These are phyloP conservation scores for Ictidomys tridecemlineatus DNA, from an alignment of 2,113 vertebrate species.

Conservation along the genomic window DNA sequence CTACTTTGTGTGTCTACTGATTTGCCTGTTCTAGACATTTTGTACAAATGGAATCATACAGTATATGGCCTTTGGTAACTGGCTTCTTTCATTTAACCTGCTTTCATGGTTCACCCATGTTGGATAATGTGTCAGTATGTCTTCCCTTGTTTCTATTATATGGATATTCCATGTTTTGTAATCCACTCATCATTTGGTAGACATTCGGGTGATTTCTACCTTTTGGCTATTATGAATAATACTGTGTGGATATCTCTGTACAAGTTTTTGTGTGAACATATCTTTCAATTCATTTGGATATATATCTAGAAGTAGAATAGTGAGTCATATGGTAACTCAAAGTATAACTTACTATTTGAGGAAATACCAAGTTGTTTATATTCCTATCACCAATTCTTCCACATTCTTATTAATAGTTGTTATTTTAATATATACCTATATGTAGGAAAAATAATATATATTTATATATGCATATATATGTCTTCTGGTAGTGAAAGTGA, in stretches of 20 bases:
- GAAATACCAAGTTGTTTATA: not conserved
- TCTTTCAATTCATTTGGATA: not conserved
- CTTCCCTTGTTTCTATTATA: not conserved
- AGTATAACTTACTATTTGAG: not conserved
- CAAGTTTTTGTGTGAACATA: not conserved
- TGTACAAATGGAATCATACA: not conserved
- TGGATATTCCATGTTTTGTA: not conserved
- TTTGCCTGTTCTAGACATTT: not conserved
- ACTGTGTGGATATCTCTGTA: not conserved
- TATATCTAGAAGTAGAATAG: not conserved
- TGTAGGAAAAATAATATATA: not conserved
- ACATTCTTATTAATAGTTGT: not conserved
- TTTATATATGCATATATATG: too few species aligned
- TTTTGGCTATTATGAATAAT: not conserved
- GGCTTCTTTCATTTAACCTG: not conserved
- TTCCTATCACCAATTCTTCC: not conserved
- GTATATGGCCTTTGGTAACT: not conserved
- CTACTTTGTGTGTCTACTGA: not conserved
- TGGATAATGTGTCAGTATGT: not conserved
- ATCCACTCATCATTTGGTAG: not conserved
- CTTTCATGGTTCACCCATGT: not conserved
- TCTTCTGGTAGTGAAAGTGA: not conserved
- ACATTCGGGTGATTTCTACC: not conserved
- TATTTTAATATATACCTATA: not conserved
- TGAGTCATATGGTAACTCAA: not conserved